Base-by-base conservation (phyloP, 2,888 invertebrate species). In the Leptarthrus brevirostris region DNA sequence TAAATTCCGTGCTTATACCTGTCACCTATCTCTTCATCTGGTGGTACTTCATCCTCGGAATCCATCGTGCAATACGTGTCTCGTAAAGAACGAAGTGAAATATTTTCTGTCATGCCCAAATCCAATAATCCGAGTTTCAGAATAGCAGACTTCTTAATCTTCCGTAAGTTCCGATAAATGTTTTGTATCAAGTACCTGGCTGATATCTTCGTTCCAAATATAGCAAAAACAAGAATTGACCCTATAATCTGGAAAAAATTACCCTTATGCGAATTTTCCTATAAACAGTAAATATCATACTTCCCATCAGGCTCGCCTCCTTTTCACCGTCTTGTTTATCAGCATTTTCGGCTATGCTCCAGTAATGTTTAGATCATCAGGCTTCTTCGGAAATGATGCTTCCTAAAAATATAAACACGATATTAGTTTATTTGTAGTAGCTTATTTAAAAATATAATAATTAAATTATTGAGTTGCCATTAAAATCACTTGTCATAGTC, bases 251-350 rank as follows among this genome's bases (percentile, higher is more conserved):
- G 97, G 81, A 94, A 95, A 81, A 94, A 95, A 81, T 95, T 94
- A 77, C 97, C 98, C 86, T 99, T 99, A 81, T 99, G 98, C 75
- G 99, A 88, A 87, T 98, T 99, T n/a, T n/a, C n/a, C n/a, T n/a
- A n/a, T n/a, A n/a, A n/a, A n/a, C n/a, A n/a, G n/a, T n/a, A n/a
- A n/a, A n/a, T n/a, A n/a, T n/a, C n/a, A n/a, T n/a, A n/a, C n/a
- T n/a, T n/a, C n/a, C n/a, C n/a, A n/a, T n/a, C n/a, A n/a, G n/a
- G n/a, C n/a, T n/a, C n/a, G n/a, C n/a, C n/a, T n/a, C n/a, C n/a
- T n/a, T n/a, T n/a, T n/a, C n/a, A n/a, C n/a, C n/a, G n/a, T n/a
- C n/a, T n/a, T n/a, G n/a, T n/a, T n/a, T n/a, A n/a, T n/a, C n/a
- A n/a, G n/a, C n/a, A n/a, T n/a, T n/a, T n/a, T n/a, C n/a, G n/a